A percentile compares a stretch with the other conserved stretches of the same genome.
Evolutionary conservation across 2,888 invertebrate species (phyloP).

Genomic region (Carcina quercana): DNA sequence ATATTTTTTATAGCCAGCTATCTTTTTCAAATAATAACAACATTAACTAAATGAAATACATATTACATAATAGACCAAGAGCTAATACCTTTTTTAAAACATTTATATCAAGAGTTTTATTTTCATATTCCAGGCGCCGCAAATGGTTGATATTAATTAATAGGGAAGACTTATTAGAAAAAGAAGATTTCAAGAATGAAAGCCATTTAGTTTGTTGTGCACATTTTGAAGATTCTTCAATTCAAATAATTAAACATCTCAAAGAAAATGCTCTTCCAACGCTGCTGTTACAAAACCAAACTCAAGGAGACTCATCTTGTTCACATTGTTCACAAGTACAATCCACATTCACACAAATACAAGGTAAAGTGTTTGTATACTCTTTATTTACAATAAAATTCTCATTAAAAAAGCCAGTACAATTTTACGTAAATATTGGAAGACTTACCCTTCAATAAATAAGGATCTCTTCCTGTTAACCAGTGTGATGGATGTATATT

Average conservation of each 20-base stretch:
- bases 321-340: neutral
- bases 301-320: constrained; percentile 2
- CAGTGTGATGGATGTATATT: too few species aligned
- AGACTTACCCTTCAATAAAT: too few species aligned
- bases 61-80: neutral
- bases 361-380: constrained; percentile 1
- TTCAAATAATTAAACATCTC: constrained; percentile 10
- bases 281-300: neutral
- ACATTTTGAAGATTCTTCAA: constrained; percentile 12
- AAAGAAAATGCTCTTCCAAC: constrained; percentile 11
- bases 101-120: neutral
- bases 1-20: too few species aligned
- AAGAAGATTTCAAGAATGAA: constrained; percentile 4
- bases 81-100: neutral
- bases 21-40: too few species aligned
- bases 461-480: too few species aligned
- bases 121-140: constrained; percentile 13
- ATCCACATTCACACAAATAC: constrained; percentile 1
- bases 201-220: constrained; percentile 10
- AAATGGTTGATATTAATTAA: constrained; percentile 13
- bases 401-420: too few species aligned
- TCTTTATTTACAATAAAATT: too few species aligned
- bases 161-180: constrained; percentile 13
- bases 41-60: too few species aligned
- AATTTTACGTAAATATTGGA: too few species aligned